Percentiles rank a stretch among this genome's conserved stretches.
Evolutionary conservation across 2,888 invertebrate genomes (phyloP).

Genomic region (Pammene fasciana): DNA sequence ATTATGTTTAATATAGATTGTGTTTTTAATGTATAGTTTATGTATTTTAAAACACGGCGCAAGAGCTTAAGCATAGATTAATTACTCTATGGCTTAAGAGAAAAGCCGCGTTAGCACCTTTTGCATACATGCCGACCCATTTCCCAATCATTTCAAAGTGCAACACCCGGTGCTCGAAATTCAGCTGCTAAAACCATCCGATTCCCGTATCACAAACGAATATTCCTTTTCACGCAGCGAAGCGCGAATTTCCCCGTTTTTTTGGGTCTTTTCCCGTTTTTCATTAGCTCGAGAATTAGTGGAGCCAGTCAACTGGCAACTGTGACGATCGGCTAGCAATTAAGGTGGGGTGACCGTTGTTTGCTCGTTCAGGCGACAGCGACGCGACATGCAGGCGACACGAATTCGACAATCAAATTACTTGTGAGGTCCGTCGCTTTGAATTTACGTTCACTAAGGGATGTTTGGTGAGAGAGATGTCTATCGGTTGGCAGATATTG

Average conservation of each 20-base stretch:
- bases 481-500: neutral
- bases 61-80: no score
- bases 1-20: no score
- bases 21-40: no score
- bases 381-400: neutral
- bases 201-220: slow-evolving; percentile 7
- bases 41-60: no score
- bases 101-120: no score
- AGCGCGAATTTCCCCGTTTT: slow-evolving; percentile 1
- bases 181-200: neutral
- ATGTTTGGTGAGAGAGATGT: neutral
- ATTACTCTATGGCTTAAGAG: no score
- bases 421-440: neutral
- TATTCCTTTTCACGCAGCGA: neutral
- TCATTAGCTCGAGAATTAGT: slow-evolving; percentile 2
- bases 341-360: neutral
- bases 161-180: neutral
- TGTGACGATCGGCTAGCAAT: slow-evolving; percentile 13
- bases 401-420: slow-evolving; percentile 5
- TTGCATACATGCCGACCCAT: no score
- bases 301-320: slow-evolving; percentile 3
- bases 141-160: neutral
- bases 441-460: neutral
- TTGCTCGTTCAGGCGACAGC: neutral
- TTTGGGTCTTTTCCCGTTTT: neutral